Evolutionary conservation across 2,797 vertebrate species (phyloP).

Genomic region (Vespertilio murinus): DNA sequence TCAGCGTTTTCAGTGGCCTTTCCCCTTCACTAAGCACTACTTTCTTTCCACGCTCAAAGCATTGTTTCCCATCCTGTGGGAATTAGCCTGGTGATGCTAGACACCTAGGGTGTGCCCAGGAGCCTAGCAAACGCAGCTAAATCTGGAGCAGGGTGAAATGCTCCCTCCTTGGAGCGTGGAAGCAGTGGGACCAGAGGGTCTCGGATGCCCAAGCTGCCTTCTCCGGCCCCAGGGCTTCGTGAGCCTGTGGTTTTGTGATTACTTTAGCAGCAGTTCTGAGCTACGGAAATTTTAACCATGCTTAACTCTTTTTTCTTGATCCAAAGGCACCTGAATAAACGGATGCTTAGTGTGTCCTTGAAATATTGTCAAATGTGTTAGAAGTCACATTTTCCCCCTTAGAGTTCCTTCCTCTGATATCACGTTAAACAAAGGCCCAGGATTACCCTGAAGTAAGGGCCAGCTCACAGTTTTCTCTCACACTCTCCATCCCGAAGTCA

Average conservation of each 20-base stretch:
- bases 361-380: slow-evolving; percentile 52
- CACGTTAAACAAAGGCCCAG: not conserved
- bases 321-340: slow-evolving; percentile 70
- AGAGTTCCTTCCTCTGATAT: slow-evolving; percentile 11
- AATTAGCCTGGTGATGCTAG: slow-evolving; percentile 11
- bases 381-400: not conserved
- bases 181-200: not conserved
- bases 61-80: not conserved
- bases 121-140: slow-evolving; percentile 1
- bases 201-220: not conserved
- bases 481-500: not conserved
- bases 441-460: not conserved
- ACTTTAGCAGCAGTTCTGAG: slow-evolving; percentile 63
- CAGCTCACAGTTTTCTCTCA: not conserved
- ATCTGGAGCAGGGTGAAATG: not conserved
- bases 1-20: not conserved
- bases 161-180: not conserved
- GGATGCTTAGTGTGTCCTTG: slow-evolving; percentile 33
- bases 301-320: slow-evolving; percentile 59
- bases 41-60: not conserved
- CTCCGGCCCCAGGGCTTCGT: not conserved
- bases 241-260: slow-evolving; percentile 46
- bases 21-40: not conserved
- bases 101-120: not conserved
- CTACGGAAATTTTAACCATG: slow-evolving; percentile 39